Evolutionary conservation across 2,888 invertebrate genomes (phyloP).

Genomic region (Mesorhabditis belari): DNA sequence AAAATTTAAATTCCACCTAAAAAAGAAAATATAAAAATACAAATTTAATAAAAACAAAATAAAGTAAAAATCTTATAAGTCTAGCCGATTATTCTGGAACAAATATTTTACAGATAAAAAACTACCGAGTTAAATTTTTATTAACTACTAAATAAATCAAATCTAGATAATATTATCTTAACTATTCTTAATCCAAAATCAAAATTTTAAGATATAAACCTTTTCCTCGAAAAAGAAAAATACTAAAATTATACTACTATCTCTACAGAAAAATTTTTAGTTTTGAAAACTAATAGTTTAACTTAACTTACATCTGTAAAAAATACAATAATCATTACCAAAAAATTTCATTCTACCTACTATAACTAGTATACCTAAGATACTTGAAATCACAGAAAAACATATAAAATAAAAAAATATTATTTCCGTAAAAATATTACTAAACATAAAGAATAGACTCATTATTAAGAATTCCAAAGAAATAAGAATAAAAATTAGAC

Average conservation of each 20-base stretch:
- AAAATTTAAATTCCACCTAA: constrained; percentile 28
- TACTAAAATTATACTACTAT: constrained; percentile 38
- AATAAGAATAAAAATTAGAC: constrained; percentile 41
- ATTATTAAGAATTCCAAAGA: constrained; percentile 38
- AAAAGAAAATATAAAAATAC: constrained; percentile 12
- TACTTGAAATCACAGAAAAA: constrained; percentile 38
- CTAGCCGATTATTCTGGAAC: constrained; percentile 47
- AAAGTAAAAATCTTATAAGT: constrained; percentile 40
- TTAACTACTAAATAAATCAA: constrained; percentile 38
- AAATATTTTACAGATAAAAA: constrained; percentile 39
- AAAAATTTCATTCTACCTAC: constrained; percentile 34
- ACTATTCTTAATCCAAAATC: constrained; percentile 34
- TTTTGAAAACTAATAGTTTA: constrained; percentile 46
- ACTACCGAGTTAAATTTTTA: constrained; percentile 35
- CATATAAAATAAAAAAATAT: constrained; percentile 39
- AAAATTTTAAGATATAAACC: constrained; percentile 37
- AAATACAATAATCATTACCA: constrained; percentile 36
- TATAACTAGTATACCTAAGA: constrained; percentile 34
- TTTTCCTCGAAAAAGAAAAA: constrained; percentile 36
- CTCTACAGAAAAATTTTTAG: constrained; percentile 41
- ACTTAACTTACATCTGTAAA: constrained; percentile 18
- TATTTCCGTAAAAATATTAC: constrained; percentile 14
- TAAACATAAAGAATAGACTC: constrained; percentile 28
- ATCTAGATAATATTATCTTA: constrained; percentile 43
- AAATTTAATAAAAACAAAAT: constrained; percentile 29